Evolutionary conservation across 2,113 vertebrate genomes (phyloP).

Genomic region (Callionymus lyra): DNA sequence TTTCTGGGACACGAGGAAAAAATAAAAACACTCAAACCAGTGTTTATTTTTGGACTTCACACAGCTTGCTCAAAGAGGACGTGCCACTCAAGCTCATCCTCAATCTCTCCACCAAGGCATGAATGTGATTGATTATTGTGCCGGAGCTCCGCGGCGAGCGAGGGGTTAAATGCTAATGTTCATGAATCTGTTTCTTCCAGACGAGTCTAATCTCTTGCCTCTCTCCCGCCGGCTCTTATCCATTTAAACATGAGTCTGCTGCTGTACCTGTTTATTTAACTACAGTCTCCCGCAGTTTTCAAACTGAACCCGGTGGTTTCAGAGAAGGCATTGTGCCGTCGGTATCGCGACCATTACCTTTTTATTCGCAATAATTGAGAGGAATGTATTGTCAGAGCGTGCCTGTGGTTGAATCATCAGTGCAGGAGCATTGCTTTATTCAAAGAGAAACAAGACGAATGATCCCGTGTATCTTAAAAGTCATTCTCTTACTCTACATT

Average conservation of each 20-base stretch:
- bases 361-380: too few species aligned
- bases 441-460: too few species aligned
- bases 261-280: conserved; percentile 13
- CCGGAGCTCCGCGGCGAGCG: conserved; percentile 28
- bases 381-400: too few species aligned
- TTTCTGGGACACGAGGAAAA: conserved; percentile 28
- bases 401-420: too few species aligned
- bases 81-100: conserved; percentile 20
- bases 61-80: conserved; percentile 23
- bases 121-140: conserved; percentile 44
- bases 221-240: conserved; percentile 20
- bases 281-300: conserved; percentile 16
- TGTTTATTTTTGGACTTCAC: conserved; percentile 33
- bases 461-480: too few species aligned
- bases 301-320: conserved; percentile 17
- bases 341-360: neutral
- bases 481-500: too few species aligned
- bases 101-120: conserved; percentile 24
- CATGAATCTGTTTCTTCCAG: conserved; percentile 11
- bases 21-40: conserved; percentile 8
- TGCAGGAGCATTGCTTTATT: too few species aligned
- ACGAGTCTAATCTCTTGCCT: conserved; percentile 22
- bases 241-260: conserved; percentile 44
- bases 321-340: conserved; percentile 25
- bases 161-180: conserved; percentile 48